These are phyloP conservation scores for Pterostichus niger DNA, from an alignment of 2,888 invertebrate species.

Conservation along the genomic window DNA sequence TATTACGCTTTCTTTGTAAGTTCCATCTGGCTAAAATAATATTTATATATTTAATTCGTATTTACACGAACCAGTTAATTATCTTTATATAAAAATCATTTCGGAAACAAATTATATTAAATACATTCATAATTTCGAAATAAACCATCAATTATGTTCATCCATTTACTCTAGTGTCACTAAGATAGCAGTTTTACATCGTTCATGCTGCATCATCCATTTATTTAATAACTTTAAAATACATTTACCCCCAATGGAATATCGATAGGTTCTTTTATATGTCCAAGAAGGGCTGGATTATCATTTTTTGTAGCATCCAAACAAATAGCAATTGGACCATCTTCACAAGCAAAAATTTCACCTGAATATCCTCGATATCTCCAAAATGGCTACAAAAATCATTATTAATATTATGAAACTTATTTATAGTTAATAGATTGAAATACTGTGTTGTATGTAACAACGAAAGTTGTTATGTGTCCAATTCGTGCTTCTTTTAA, in stretches of 20 bases:
- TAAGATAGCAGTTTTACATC: too few relatives aligned
- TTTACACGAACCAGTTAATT: background rate
- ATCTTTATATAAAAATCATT: too few relatives aligned
- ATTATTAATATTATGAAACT: background rate
- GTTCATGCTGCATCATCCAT: too few relatives aligned
- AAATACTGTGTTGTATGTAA: conserved; percentile 70
- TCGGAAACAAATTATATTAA: too few relatives aligned
- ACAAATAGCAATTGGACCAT: conserved; percentile 70
- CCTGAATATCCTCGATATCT: conserved; percentile 69
- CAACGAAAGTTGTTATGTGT: conserved; percentile 71
- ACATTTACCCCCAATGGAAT: conserved; percentile 3
- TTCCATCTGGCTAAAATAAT: conserved; percentile 53
- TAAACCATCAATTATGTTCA: too few relatives aligned
- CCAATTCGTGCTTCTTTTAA: conserved; percentile 67
- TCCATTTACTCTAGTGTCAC: too few relatives aligned
- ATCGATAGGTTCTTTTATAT: conserved; percentile 64
- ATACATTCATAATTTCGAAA: too few relatives aligned
- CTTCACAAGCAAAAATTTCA: conserved; percentile 69
- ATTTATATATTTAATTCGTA: background rate
- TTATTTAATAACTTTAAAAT: too few relatives aligned
- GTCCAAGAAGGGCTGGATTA: conserved; percentile 70
- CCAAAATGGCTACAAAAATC: conserved; percentile 71
- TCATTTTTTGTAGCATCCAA: conserved; percentile 69
- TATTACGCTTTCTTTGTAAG: conserved; percentile 69
- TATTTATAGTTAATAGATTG: background rate